Base-by-base conservation (phyloP, 2,888 invertebrate genomes). In the Polyommatus iphigenia region DNA sequence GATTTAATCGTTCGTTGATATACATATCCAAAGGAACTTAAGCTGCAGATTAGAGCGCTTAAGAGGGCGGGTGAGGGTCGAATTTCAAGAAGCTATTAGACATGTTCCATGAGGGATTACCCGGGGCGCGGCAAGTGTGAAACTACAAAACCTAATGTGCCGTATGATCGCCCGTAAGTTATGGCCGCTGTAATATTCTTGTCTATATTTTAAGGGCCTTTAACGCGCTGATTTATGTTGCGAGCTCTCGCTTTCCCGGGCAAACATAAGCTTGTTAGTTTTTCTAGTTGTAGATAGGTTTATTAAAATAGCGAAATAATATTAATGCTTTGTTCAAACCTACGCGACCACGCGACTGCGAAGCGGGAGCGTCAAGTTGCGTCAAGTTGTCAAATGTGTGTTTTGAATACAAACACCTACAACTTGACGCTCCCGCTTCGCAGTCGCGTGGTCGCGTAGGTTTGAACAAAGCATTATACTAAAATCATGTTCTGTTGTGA, bases 141-240 rank as follows among this genome's bases (percentile, higher is more conserved):
- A 81, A 83, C 81, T 82, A 82, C 82, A 79, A 81, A 79, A 81
- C 80, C 80, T 82, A 83, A 83, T 82, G 82, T 81, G 72, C 79
- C 81, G 81, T 82, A 81, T 84, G 82, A 85, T 82, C 84, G 84
- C 81, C 81, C 82, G 84, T 85, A 84, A 86, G 84, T 82, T 82
- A 82, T 82, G 24, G 75, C 24, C 75, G 50, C 75, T 54, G 54
- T 80, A 78, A 79, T 80, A 59, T 59, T 41, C 62, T 50, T 50
- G 57, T 20, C 76, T n/a, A 32, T 57, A 76, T 76, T 76, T 62
- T 76, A 67, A 32, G 67, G 29, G 67, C 67, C 67, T 67, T 67
- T 18, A 67, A 67, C 29, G 15, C 24, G 15, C 18, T 67, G 67
- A 67, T 67, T 67, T 67, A 67, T 67, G 29, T 67, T 67, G 29